phyloP scores from a whole-genome alignment of 2,888 invertebrate genomes.

The Torymus texanus region DNA sequence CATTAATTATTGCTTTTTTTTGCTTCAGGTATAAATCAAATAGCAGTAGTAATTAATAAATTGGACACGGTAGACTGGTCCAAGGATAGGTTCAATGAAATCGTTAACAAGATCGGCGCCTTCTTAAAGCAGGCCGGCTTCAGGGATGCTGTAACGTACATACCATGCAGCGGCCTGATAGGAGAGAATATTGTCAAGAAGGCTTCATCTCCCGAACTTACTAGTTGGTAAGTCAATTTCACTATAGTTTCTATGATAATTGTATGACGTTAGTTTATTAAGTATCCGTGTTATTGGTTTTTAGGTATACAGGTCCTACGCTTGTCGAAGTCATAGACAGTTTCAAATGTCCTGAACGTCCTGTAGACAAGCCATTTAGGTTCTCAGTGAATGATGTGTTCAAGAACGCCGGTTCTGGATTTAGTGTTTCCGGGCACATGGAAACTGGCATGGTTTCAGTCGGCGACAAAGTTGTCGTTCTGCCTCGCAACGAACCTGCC shows the following conservation, averaged over 20 bases:
- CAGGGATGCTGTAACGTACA: conserved; percentile 91
- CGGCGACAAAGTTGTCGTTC: conserved; percentile 91
- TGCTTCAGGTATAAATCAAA: conserved; percentile 89
- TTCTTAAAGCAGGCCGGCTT: conserved; percentile 95
- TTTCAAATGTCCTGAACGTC: conserved; percentile 90
- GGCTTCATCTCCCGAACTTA: conserved; percentile 80
- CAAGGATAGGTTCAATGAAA: conserved; percentile 91
- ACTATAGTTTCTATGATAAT: no score
- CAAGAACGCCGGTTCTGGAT: conserved; percentile 93
- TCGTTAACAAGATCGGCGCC: conserved; percentile 85
- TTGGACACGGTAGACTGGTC: conserved; percentile 97
- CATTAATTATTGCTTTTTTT: no score
- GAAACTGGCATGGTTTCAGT: conserved; percentile 92
- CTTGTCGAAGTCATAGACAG: conserved; percentile 91
- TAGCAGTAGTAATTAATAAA: conserved; percentile 97
- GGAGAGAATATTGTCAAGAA: conserved; percentile 91
- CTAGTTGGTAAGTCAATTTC: conserved; percentile 77
- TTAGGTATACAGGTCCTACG: conserved; percentile 88
- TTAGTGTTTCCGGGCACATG: conserved; percentile 92
- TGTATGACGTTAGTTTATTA: no score
- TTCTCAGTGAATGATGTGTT: conserved; percentile 96
- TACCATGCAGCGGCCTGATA: conserved; percentile 97
- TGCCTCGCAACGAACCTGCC: conserved; percentile 90
- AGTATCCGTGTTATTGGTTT: conserved; percentile 20
- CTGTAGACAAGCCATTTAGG: conserved; percentile 91